A percentile compares a stretch with the other conserved stretches of the same genome.
Evolutionary conservation across 1,140 invertebrate genomes (phyloP).

Genomic region (Dufourea novaeangliae): DNA sequence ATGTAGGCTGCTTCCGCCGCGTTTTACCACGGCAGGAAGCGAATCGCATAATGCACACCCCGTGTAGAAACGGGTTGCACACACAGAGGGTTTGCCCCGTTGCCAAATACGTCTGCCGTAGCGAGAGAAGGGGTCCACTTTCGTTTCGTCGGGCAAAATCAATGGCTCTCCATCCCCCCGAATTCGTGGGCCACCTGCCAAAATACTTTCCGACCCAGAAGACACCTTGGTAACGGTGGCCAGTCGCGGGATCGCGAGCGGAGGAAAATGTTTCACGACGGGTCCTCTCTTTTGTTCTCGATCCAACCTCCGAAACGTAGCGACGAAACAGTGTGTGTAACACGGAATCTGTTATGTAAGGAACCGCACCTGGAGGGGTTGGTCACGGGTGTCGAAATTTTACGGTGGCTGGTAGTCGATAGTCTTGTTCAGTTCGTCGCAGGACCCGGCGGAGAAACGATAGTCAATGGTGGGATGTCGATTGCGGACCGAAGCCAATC

Average conservation of each 20-base stretch:
- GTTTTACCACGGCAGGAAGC: neutral
- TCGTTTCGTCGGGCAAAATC: slow-evolving; percentile 58
- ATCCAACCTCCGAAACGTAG: neutral
- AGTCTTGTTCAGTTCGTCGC: neutral
- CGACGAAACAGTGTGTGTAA: neutral
- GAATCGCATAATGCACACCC: slow-evolving; percentile 1
- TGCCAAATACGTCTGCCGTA: slow-evolving; percentile 33
- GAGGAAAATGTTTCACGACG: slow-evolving; percentile 4
- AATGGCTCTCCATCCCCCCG: slow-evolving; percentile 54
- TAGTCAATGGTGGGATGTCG: neutral
- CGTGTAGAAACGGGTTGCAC: neutral
- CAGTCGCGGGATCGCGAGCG: neutral
- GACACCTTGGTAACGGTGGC: slow-evolving; percentile 22
- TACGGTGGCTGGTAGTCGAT: neutral
- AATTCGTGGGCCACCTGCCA: slow-evolving; percentile 61
- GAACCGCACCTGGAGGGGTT: slow-evolving; percentile 17
- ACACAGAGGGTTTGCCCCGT: neutral
- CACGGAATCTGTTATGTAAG: neutral
- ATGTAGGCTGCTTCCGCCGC: slow-evolving; percentile 1
- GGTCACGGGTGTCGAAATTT: slow-evolving; percentile 1
- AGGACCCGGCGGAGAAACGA: too few species aligned
- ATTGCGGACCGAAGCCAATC: neutral
- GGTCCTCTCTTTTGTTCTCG: slow-evolving; percentile 2
- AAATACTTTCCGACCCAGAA: slow-evolving; percentile 48
- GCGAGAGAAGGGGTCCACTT: slow-evolving; percentile 56